A percentile compares a stretch with the other conserved stretches of the same genome.
phyloP scores from a whole-genome alignment of 1,140 invertebrate species.

The Vanessa atalanta region DNA sequence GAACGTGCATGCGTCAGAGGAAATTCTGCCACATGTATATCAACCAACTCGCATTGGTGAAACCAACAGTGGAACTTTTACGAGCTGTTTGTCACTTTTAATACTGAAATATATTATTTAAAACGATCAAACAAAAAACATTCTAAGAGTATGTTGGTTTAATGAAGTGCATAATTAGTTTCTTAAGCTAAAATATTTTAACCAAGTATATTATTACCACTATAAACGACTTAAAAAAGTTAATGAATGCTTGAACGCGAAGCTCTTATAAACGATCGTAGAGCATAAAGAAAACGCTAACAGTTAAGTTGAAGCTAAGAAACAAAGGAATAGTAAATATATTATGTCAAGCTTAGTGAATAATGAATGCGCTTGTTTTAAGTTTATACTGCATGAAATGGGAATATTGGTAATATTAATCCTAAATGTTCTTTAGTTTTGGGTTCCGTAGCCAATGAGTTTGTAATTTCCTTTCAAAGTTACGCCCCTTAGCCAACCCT shows the following conservation, averaged over 20 bases:
- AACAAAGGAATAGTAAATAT: conserved; percentile 42
- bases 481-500: no score
- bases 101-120: not conserved
- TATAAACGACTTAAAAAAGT: not conserved
- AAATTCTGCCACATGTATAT: no score
- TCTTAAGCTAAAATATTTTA: conserved; percentile 1
- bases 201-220: not conserved
- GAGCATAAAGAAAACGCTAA: conserved; percentile 14
- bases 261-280: conserved; percentile 13
- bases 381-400: conserved; percentile 25
- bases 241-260: conserved; percentile 11
- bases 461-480: no score
- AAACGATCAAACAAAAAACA: not conserved
- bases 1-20: no score
- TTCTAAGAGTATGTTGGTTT: no score
- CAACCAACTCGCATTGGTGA: no score
- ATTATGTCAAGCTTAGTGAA: conserved; percentile 35
- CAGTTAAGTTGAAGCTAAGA: conserved; percentile 24
- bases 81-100: no score
- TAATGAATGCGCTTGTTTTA: conserved; percentile 37
- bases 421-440: no score
- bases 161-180: not conserved
- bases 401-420: conserved; percentile 10
- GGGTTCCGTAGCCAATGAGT: no score
- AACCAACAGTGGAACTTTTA: no score